Evolutionary conservation across 2,888 invertebrate genomes (phyloP).

Genomic region (Eristalinus aeneus): DNA sequence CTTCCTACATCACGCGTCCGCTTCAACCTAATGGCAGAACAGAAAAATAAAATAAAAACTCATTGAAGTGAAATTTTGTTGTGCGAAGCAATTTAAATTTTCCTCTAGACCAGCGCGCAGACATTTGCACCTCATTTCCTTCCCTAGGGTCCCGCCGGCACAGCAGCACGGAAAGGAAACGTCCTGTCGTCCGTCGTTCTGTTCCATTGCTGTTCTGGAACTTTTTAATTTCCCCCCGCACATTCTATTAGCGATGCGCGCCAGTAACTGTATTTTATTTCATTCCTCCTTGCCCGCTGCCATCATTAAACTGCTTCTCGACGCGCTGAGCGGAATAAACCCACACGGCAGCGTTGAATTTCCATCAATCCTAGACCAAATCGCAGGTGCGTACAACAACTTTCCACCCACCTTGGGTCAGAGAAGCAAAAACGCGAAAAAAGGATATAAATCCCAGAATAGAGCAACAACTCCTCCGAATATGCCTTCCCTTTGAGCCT

Average conservation of each 20-base stretch:
- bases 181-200: background rate
- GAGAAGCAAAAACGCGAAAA: slow-evolving; percentile 3
- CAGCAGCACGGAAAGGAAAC: background rate
- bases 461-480: slow-evolving; percentile 17
- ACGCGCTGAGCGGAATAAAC: background rate
- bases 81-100: slow-evolving; percentile 66
- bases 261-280: slow-evolving; percentile 20
- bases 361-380: slow-evolving; percentile 34
- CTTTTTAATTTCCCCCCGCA: slow-evolving; percentile 55
- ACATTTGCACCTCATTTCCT: slow-evolving; percentile 18
- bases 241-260: slow-evolving; percentile 22
- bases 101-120: slow-evolving; percentile 16
- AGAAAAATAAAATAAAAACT: slow-evolving; percentile 21
- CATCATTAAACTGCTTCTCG: background rate
- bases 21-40: slow-evolving; percentile 20
- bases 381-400: slow-evolving; percentile 14
- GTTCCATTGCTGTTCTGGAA: slow-evolving; percentile 11
- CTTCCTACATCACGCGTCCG: background rate
- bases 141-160: background rate
- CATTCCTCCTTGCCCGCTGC: background rate
- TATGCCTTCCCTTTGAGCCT: slow-evolving; percentile 59
- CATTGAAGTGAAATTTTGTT: slow-evolving; percentile 56
- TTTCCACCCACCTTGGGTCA: slow-evolving; percentile 6
- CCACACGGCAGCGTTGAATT: background rate
- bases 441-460: slow-evolving; percentile 22